A percentile compares a stretch with the other conserved stretches of the same genome.
These are phyloP conservation scores for Oscheius sp. DNA, from an alignment of 2,888 invertebrate genomes.

Conservation along the genomic window DNA sequence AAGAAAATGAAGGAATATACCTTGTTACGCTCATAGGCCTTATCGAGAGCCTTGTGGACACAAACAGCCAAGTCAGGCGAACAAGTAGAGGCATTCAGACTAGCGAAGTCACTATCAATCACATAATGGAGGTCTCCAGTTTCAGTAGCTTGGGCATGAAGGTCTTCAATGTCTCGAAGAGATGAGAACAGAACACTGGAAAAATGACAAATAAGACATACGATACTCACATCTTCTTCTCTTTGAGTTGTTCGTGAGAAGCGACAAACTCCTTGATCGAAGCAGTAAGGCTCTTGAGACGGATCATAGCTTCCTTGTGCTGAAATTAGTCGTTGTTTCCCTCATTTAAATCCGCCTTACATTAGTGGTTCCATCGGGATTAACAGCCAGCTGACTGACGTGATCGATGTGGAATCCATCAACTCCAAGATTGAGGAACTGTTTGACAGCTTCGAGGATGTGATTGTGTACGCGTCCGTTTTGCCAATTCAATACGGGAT, in stretches of 20 bases:
- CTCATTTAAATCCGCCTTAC: constrained; percentile 34
- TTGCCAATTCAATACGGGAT: constrained; percentile 54
- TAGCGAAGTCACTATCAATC: constrained; percentile 51
- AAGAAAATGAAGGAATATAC: too few species aligned
- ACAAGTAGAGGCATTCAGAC: constrained; percentile 33
- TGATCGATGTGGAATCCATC: constrained; percentile 65
- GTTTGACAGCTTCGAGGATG: constrained; percentile 40
- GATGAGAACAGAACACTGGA: constrained; percentile 57
- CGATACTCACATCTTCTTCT: constrained; percentile 53
- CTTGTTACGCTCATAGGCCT: constrained; percentile 40
- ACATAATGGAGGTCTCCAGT: constrained; percentile 52
- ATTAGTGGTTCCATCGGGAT: constrained; percentile 42
- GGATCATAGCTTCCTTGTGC: constrained; percentile 44
- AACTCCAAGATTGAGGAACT: constrained; percentile 57
- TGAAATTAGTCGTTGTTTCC: too few species aligned
- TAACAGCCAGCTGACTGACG: constrained; percentile 48
- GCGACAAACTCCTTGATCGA: constrained; percentile 36
- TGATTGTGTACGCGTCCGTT: constrained; percentile 36
- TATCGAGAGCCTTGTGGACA: constrained; percentile 39
- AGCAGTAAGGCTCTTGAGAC: constrained; percentile 41
- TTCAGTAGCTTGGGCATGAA: constrained; percentile 46
- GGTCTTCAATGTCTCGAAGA: constrained; percentile 50
- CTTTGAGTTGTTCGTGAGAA: constrained; percentile 34
- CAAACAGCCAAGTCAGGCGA: constrained; percentile 35
- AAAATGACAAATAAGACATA: not conserved